Percentiles rank a stretch among this genome's conserved stretches.
phyloP scores from a whole-genome alignment of 2,888 invertebrate species.

The Nemurella pictetii region DNA sequence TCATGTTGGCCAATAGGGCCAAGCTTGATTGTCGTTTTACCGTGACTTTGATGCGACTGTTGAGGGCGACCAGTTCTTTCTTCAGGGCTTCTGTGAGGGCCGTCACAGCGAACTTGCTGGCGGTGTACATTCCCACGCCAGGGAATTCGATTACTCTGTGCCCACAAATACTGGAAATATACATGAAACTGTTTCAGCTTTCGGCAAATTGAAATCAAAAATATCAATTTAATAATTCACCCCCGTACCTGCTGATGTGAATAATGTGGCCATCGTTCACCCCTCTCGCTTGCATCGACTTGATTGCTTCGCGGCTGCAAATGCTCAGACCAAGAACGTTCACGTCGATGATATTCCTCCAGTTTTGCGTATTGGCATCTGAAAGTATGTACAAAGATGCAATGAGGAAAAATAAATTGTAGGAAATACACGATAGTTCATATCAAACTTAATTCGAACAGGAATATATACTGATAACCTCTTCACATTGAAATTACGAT shows the following conservation, averaged over 20 bases:
- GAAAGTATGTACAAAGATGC: no score
- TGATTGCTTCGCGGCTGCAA: slow-evolving; percentile 48
- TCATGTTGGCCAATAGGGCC: no score
- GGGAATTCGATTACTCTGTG: slow-evolving; percentile 46
- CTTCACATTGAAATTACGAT: no score
- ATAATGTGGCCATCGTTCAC: slow-evolving; percentile 51
- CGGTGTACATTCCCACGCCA: slow-evolving; percentile 50
- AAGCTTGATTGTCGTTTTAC: slow-evolving; percentile 31
- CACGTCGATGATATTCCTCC: slow-evolving; percentile 49
- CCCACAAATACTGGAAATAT: slow-evolving; percentile 46
- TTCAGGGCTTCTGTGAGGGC: slow-evolving; percentile 54
- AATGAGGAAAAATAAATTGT: no score
- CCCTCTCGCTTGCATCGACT: slow-evolving; percentile 48
- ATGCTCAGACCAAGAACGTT: slow-evolving; percentile 50
- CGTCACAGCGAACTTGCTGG: slow-evolving; percentile 56
- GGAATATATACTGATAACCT: no score
- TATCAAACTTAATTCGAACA: no score
- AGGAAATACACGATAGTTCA: no score
- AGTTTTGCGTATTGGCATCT: slow-evolving; percentile 49
- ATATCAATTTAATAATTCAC: no score
- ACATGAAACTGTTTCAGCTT: no score
- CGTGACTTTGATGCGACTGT: slow-evolving; percentile 48
- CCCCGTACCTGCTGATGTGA: slow-evolving; percentile 54
- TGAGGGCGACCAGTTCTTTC: slow-evolving; percentile 50
- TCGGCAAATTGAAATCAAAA: no score